These are phyloP conservation scores for Tribolium madens DNA, from an alignment of 1,140 invertebrate genomes.

Conservation along the genomic window DNA sequence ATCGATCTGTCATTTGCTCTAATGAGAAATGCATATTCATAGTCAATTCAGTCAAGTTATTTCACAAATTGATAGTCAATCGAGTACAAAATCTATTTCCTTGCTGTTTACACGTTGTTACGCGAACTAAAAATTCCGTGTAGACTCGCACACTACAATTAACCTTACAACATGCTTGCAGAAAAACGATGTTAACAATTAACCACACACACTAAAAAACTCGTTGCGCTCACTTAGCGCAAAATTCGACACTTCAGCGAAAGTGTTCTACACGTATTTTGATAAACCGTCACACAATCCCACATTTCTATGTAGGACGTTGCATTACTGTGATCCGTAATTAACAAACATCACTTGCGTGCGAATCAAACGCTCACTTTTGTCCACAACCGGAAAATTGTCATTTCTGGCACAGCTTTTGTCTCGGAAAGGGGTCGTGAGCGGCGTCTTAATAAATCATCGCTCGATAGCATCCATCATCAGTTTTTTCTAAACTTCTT, in stretches of 20 bases:
- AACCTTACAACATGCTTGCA: conserved; percentile 4
- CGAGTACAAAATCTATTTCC: neutral
- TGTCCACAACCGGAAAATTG: neutral
- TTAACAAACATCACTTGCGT: neutral
- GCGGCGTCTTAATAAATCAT: neutral
- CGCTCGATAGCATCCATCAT: neutral
- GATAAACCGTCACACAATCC: neutral
- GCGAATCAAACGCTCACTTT: conserved; percentile 11
- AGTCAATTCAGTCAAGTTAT: neutral
- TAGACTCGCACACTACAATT: neutral
- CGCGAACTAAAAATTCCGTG: neutral
- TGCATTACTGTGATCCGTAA: neutral
- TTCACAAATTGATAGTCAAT: neutral
- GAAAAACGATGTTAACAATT: conserved; percentile 32
- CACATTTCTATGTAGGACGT: neutral
- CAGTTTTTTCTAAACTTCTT: too few species aligned
- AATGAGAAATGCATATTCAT: neutral
- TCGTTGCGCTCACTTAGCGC: conserved; percentile 6
- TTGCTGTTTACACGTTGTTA: neutral
- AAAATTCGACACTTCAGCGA: neutral
- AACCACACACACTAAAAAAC: conserved; percentile 25
- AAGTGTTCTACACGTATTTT: neutral
- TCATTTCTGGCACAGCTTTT: neutral
- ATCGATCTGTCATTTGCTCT: neutral
- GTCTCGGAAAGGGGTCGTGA: neutral